These are phyloP conservation scores for Chorisops tibialis DNA, from an alignment of 2,888 invertebrate species.

Conservation along the genomic window DNA sequence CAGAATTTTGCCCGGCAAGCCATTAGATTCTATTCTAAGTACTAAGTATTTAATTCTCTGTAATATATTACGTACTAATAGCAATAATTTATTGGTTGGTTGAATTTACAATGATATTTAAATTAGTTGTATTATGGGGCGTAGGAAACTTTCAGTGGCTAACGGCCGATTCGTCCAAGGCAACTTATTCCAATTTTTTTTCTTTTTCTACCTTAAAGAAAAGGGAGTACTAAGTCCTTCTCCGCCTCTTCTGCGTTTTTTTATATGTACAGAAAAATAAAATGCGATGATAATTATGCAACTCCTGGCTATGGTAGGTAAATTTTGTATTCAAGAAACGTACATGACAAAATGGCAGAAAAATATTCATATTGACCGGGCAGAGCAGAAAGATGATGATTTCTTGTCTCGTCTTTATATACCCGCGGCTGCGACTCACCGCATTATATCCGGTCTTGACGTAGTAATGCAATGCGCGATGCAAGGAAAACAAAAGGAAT, in stretches of 20 bases:
- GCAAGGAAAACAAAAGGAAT: slow-evolving; percentile 24
- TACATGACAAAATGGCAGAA: slow-evolving; percentile 33
- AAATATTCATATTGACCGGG: slow-evolving; percentile 32
- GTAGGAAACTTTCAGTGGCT: slow-evolving; percentile 17
- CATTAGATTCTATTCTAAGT: too few relatives aligned
- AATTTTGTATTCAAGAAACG: slow-evolving; percentile 33
- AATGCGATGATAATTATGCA: slow-evolving; percentile 22
- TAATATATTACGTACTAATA: too few relatives aligned
- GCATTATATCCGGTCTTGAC: not conserved
- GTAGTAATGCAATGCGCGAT: slow-evolving; percentile 18
- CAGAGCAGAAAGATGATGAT: slow-evolving; percentile 4
- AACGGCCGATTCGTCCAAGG: not conserved
- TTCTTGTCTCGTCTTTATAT: not conserved
- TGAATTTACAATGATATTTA: too few relatives aligned
- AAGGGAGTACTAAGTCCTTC: slow-evolving; percentile 25
- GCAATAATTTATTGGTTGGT: too few relatives aligned
- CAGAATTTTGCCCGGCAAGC: too few relatives aligned
- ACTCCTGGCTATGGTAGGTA: slow-evolving; percentile 23
- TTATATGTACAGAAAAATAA: slow-evolving; percentile 20
- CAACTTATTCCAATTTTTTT: not conserved
- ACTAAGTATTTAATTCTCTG: too few relatives aligned
- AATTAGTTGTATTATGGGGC: slow-evolving; percentile 20
- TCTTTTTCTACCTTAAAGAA: not conserved
- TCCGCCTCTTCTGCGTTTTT: slow-evolving; percentile 19
- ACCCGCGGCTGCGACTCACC: slow-evolving; percentile 2